Percentiles rank a stretch among this genome's conserved stretches.
Evolutionary conservation across 30 jellyfish, hydroid and myxozoan genomes (phyloP).

Genomic region (Nemopilema nomurai): DNA sequence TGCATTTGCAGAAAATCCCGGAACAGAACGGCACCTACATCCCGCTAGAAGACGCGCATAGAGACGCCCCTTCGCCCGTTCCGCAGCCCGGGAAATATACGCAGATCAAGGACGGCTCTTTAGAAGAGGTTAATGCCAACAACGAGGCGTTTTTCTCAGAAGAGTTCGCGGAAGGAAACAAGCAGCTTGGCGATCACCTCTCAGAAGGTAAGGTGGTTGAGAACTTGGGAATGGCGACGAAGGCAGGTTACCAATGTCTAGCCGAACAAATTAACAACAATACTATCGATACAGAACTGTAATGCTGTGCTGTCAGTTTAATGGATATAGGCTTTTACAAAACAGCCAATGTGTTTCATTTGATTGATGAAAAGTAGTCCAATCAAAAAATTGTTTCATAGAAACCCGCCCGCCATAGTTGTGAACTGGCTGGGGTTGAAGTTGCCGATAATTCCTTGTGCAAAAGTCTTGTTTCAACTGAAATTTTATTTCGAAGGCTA

Average conservation of each 20-base stretch:
- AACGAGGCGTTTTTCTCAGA: background rate
- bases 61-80: conserved; percentile 17
- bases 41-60: background rate
- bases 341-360: too few species aligned
- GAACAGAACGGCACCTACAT: conserved; percentile 31
- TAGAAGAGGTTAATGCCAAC: conserved; percentile 3
- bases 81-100: conserved; percentile 47
- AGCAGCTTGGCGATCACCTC: background rate
- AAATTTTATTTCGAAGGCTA: too few species aligned
- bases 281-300: background rate
- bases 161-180: background rate
- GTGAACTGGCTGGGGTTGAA: too few species aligned
- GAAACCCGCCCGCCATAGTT: too few species aligned
- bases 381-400: too few species aligned
- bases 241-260: background rate
- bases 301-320: too few species aligned
- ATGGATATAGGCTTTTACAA: too few species aligned
- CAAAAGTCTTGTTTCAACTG: too few species aligned
- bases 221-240: background rate
- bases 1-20: conserved; percentile 46
- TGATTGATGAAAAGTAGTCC: too few species aligned
- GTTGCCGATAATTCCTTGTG: too few species aligned
- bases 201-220: background rate
- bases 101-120: conserved; percentile 11
- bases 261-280: background rate